Conservation (phyloP, 1,140 invertebrate species). For the Propsilocerus akamusi region DNA sequence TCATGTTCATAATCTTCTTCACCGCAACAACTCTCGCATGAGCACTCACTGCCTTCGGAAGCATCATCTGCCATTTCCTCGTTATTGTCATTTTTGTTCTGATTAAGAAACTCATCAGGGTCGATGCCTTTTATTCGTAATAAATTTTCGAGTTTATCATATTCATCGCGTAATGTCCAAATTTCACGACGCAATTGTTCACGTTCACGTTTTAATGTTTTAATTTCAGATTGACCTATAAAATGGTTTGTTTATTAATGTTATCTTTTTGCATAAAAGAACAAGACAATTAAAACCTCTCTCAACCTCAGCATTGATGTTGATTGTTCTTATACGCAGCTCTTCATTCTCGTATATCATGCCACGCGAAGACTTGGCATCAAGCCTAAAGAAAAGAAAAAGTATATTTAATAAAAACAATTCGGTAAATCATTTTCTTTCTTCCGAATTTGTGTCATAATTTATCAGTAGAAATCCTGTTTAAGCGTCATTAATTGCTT, state of each 20-base stretch:
- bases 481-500: not conserved
- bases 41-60: slow-evolving; percentile 14
- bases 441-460: not conserved
- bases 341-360: slow-evolving; percentile 87
- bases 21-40: slow-evolving; percentile 17
- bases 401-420: not conserved
- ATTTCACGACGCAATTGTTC: slow-evolving; percentile 71
- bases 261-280: not conserved
- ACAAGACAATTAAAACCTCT: slow-evolving; percentile 35
- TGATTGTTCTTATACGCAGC: slow-evolving; percentile 69
- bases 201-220: slow-evolving; percentile 70
- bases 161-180: slow-evolving; percentile 70
- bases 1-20: slow-evolving; percentile 19
- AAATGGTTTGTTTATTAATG: slow-evolving; percentile 8
- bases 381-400: slow-evolving; percentile 35
- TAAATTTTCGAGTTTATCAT: slow-evolving; percentile 63
- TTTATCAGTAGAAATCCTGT: no score
- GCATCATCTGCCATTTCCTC: slow-evolving; percentile 17
- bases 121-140: slow-evolving; percentile 32
- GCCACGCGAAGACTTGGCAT: slow-evolving; percentile 62
- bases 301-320: slow-evolving; percentile 85
- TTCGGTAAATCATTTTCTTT: not conserved
- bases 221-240: slow-evolving; percentile 71
- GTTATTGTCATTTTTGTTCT: slow-evolving; percentile 17
- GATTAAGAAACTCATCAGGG: slow-evolving; percentile 13